Percentiles rank a stretch among this genome's conserved stretches.
Conservation (phyloP, 2,113 vertebrate genomes). For the Leucoraja erinaceus region DNA sequence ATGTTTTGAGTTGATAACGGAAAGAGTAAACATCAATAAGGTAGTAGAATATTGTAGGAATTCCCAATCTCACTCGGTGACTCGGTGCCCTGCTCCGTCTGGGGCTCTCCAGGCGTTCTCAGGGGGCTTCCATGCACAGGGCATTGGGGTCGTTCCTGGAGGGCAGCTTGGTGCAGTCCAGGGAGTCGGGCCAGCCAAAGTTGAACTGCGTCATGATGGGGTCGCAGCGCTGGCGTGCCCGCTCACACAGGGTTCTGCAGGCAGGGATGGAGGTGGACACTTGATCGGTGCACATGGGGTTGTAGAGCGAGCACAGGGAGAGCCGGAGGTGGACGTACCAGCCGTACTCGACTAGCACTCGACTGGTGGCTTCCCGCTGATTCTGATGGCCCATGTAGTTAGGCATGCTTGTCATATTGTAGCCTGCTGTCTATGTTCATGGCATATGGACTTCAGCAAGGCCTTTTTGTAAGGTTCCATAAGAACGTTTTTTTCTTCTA, state of each 20-base stretch:
- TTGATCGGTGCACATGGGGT: slow-evolving; percentile 95
- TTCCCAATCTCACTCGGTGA: no score
- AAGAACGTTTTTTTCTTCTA: no score
- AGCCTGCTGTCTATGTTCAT: slow-evolving; percentile 53
- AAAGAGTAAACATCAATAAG: no score
- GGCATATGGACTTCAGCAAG: no score
- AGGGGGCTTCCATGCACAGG: slow-evolving; percentile 90
- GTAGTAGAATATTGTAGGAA: no score
- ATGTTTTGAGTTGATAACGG: no score
- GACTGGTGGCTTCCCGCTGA: slow-evolving; percentile 82
- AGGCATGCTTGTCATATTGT: slow-evolving; percentile 96
- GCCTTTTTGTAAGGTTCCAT: no score
- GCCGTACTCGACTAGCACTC: slow-evolving; percentile 88
- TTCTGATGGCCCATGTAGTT: slow-evolving; percentile 89
- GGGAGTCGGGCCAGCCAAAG: slow-evolving; percentile 89
- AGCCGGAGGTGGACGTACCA: slow-evolving; percentile 92
- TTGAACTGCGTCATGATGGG: slow-evolving; percentile 96
- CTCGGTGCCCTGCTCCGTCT: slow-evolving; percentile 74
- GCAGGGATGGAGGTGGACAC: slow-evolving; percentile 93
- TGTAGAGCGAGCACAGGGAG: slow-evolving; percentile 95
- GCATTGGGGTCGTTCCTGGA: slow-evolving; percentile 90
- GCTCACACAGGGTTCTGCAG: slow-evolving; percentile 96
- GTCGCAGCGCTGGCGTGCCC: slow-evolving; percentile 80
- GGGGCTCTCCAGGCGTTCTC: slow-evolving; percentile 70
- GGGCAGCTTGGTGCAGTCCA: slow-evolving; percentile 83